Evolutionary conservation across 2,797 vertebrate genomes (phyloP), one percentile per base, ranked within the genome.

Genomic region (Champsocephalus gunnari): DNA sequence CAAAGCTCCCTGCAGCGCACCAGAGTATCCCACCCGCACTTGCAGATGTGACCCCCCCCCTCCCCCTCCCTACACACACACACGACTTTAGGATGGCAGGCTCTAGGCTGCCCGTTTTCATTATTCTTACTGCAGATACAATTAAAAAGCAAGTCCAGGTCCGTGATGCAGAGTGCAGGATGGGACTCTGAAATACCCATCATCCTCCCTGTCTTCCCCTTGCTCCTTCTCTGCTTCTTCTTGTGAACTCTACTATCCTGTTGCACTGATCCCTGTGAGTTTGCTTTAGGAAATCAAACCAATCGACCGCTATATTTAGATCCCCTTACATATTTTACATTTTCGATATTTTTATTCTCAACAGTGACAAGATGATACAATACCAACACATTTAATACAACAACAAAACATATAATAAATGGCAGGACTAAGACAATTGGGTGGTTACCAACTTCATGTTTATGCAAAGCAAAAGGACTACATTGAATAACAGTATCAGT

Each of bases 41-140:
- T 16, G 13, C n/a, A 82, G 57, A 82, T 87, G 76, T 75, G 84
- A 86, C 80, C 57, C 59, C 57, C 21, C 13, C 55, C 59, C 57
- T 21, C 13, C 55, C 56, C 16, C 16, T 12, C 41, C 14, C 14
- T 59, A 89, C 81, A 81, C 34, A 38, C 34, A 38, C 34, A 38
- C 34, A 38, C 34, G 8, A 38, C 34, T 38, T 38, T 59, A 73
- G 32, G 77, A 82, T 76, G 83, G 66, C 69, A 74, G 71, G 59
- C 62, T 87, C 69, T 17, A 49, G 81, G 62, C 73, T 72, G 75
- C 69, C 55, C 53, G 75, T 82, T 91, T 87, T 83, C 73, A 83
- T 63, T 82, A 59, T 72, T 81, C 59, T 79, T 70, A 82, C 79
- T 73, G 41, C 55, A 58, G 71, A 71, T 79, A 82, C 88, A 86